Evolutionary conservation across 2,113 vertebrate genomes (phyloP).

Genomic region (Formicarius rufipectus): DNA sequence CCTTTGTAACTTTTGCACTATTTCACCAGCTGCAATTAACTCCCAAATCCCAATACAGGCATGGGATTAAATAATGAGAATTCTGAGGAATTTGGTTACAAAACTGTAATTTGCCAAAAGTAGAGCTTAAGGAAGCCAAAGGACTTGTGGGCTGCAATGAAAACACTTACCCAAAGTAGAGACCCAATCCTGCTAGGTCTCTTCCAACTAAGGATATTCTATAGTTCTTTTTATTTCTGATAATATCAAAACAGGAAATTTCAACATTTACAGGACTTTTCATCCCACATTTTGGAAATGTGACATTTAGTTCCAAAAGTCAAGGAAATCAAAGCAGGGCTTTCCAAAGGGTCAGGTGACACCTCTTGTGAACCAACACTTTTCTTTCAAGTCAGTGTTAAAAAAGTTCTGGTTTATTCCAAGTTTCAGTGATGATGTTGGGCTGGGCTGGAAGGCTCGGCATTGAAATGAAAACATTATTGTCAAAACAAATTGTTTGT

Average conservation of each 20-base stretch:
- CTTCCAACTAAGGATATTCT: neutral
- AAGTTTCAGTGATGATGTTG: fast-evolving
- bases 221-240: neutral
- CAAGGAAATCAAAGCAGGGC: neutral
- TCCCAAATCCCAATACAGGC: fast-evolving
- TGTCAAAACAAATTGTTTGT: neutral
- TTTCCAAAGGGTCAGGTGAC: neutral
- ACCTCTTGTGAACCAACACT: neutral
- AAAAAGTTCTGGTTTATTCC: neutral
- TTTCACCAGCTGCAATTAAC: neutral
- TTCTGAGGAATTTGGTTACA: neutral
- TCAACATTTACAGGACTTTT: neutral
- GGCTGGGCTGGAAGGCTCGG: neutral
- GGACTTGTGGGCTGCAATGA: neutral
- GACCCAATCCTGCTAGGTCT: neutral
- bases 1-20: neutral
- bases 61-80: neutral
- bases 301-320: neutral
- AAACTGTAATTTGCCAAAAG: neutral
- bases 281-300: neutral
- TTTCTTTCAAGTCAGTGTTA: neutral
- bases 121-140: neutral
- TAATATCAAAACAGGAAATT: neutral
- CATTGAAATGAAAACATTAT: neutral
- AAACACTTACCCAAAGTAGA: neutral